A percentile compares a stretch with the other conserved stretches of the same genome.
phyloP scores from a whole-genome alignment of 2,113 vertebrate species.

The Paedocypris sp. region DNA sequence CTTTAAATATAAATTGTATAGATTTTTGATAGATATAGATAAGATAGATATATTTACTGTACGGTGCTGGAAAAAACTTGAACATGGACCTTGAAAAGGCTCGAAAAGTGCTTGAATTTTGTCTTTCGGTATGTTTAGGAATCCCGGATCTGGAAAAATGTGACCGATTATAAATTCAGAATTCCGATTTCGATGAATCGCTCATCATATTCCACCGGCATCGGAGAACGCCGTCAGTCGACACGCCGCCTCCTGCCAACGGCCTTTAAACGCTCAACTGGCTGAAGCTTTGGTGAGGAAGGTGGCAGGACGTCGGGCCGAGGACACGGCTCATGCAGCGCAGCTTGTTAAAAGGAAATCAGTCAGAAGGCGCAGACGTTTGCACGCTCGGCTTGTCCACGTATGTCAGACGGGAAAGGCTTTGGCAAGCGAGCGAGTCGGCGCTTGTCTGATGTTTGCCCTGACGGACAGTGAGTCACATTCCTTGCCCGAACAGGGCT shows the following conservation, averaged over 20 bases:
- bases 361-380: neutral
- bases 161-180: too few species aligned
- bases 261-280: conserved; percentile 13
- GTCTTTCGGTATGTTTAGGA: too few species aligned
- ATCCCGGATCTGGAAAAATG: too few species aligned
- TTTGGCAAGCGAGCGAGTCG: conserved; percentile 53
- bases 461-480: conserved; percentile 42
- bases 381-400: conserved; percentile 39
- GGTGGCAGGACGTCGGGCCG: neutral
- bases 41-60: too few species aligned
- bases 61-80: too few species aligned
- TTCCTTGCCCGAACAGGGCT: conserved; percentile 37
- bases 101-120: too few species aligned
- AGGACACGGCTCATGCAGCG: conserved; percentile 17
- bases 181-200: too few species aligned
- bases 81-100: too few species aligned
- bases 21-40: too few species aligned
- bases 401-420: conserved; percentile 46
- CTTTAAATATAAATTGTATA: too few species aligned
- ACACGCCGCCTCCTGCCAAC: conserved; percentile 26
- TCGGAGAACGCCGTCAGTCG: conserved; percentile 33
- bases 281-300: conserved; percentile 3
- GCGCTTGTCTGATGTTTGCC: conserved; percentile 55
- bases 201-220: too few species aligned
- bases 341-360: conserved; percentile 17